Evolutionary conservation across 2,797 vertebrate species (phyloP).

Genomic region (Anomalospiza imberbis): DNA sequence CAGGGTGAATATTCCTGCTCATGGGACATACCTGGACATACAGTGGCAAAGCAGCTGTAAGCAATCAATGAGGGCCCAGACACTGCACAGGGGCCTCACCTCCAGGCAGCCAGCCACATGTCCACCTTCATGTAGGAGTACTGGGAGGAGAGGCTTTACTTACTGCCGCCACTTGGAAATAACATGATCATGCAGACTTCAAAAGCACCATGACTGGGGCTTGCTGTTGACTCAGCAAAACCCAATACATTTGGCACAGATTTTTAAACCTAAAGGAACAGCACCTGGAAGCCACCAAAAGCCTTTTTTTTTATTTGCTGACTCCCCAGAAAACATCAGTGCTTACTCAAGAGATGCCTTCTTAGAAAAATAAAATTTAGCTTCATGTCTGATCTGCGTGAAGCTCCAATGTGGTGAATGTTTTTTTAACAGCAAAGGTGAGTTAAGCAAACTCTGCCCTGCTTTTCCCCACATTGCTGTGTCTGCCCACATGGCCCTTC

Average conservation of each 20-base stretch:
- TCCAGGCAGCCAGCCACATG: background rate
- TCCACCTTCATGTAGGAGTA: background rate
- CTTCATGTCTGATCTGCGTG: background rate
- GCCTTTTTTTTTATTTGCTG: background rate
- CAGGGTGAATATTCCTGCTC: background rate
- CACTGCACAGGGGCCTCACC: background rate
- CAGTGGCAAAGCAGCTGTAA: background rate
- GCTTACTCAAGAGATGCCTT: background rate
- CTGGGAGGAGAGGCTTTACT: background rate
- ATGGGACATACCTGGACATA: too few species aligned
- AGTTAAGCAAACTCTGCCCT: background rate
- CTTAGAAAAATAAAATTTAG: background rate
- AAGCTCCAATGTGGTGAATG: rapidly evolving
- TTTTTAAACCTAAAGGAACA: background rate
- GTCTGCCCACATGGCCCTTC: background rate
- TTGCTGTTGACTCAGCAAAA: background rate
- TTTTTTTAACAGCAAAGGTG: background rate
- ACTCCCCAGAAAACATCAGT: background rate
- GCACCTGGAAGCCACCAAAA: background rate
- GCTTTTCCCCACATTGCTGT: background rate
- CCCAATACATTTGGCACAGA: background rate
- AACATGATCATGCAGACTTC: background rate
- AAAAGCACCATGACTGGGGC: background rate
- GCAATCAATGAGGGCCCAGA: background rate
- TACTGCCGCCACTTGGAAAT: background rate